phyloP scores from a whole-genome alignment of 2,113 vertebrate genomes.

The Theristicus caerulescens region DNA sequence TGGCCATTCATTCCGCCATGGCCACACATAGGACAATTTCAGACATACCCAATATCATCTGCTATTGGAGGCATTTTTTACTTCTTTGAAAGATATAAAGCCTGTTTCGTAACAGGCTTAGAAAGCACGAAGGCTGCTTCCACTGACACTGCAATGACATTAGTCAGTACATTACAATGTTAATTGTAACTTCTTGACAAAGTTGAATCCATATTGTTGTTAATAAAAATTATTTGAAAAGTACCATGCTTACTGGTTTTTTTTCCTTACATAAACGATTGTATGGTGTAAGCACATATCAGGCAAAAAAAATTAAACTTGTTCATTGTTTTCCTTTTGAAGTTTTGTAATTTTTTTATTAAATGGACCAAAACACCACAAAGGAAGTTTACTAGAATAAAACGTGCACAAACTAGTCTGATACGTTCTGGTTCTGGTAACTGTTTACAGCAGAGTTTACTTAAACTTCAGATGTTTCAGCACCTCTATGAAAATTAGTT shows the following conservation, averaged over 20 bases:
- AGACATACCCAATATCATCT: not conserved
- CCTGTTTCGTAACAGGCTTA: not conserved
- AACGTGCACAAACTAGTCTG: not conserved
- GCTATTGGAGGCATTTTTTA: conserved; percentile 22
- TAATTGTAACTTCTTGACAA: conserved; percentile 70
- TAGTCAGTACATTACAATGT: conserved; percentile 64
- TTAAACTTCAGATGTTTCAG: not conserved
- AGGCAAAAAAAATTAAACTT: not conserved
- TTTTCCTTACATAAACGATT: not conserved
- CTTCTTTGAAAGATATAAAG: conserved; percentile 6
- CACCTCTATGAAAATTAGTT: not conserved
- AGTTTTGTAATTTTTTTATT: not conserved
- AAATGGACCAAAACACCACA: not conserved
- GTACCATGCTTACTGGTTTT: not conserved
- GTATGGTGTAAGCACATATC: not conserved
- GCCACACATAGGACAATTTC: not conserved
- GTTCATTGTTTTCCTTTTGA: not conserved
- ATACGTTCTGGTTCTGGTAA: not conserved
- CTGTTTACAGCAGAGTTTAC: not conserved
- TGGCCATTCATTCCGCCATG: not conserved
- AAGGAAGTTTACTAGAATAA: not conserved
- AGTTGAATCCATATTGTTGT: conserved; percentile 73
- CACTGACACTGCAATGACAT: conserved; percentile 52
- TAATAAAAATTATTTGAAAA: conserved; percentile 70
- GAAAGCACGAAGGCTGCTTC: conserved; percentile 33